Evolutionary conservation across 2,113 vertebrate genomes (phyloP).

Genomic region (Tauraco erythrolophus): DNA sequence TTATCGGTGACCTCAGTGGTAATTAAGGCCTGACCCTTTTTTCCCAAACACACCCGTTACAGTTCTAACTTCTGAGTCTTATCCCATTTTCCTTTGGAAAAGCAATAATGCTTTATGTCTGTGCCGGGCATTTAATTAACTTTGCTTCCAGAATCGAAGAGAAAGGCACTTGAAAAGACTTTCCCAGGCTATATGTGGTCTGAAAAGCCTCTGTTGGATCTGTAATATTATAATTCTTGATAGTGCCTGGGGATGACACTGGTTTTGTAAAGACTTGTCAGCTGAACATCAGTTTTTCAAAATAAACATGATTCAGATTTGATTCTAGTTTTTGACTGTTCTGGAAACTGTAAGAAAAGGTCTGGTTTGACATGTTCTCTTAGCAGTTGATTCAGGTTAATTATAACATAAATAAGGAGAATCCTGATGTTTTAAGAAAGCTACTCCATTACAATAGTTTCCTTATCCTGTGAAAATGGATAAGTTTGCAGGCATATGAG

Average conservation of each 20-base stretch:
- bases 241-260: not conserved
- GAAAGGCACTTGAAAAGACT: not conserved
- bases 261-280: not conserved
- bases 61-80: constrained; percentile 19
- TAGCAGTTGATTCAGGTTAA: not conserved
- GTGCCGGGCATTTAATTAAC: not conserved
- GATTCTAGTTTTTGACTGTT: not conserved
- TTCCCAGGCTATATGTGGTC: not conserved
- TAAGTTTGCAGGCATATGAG: not conserved
- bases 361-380: not conserved
- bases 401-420: not conserved
- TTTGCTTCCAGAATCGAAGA: not conserved
- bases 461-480: not conserved
- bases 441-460: not conserved
- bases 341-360: not conserved
- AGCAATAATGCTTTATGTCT: not conserved
- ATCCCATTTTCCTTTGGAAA: constrained; percentile 19
- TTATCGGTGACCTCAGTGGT: constrained; percentile 1
- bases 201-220: not conserved
- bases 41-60: not conserved
- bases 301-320: not conserved
- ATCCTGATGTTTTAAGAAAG: not conserved
- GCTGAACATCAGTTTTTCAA: not conserved
- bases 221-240: not conserved
- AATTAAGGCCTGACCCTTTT: constrained; percentile 16